Conservation (phyloP, 2,113 vertebrate species). For the Nothocercus julius region DNA sequence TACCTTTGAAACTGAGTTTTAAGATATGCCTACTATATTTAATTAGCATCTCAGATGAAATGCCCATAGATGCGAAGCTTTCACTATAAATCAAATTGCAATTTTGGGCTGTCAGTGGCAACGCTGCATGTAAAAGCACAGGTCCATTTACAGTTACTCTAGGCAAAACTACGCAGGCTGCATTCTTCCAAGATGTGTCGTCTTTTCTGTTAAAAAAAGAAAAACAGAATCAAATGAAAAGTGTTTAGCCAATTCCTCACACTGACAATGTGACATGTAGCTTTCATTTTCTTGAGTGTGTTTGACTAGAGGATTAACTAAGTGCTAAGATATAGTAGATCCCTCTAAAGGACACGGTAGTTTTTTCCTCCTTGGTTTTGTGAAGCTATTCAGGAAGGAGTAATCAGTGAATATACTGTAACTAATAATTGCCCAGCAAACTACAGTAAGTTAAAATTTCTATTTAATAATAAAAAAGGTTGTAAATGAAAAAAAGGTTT, state of each 20-base stretch:
- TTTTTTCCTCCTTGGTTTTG: not conserved
- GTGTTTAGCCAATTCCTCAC: conserved; percentile 36
- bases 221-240: conserved; percentile 10
- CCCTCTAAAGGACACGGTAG: conserved; percentile 33
- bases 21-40: not conserved
- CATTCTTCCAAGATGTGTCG: not conserved
- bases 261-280: conserved; percentile 9
- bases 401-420: not conserved
- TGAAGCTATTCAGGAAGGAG: conserved; percentile 30
- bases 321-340: conserved; percentile 55
- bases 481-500: not conserved
- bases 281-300: conserved; percentile 59
- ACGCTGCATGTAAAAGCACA: not conserved
- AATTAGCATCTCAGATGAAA: not conserved
- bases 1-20: not conserved
- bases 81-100: not conserved
- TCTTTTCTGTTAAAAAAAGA: not conserved
- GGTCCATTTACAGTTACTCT: not conserved
- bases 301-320: conserved; percentile 62
- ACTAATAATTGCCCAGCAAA: conserved; percentile 23
- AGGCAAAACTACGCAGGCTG: not conserved
- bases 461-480: conserved; percentile 18
- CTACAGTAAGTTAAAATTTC: not conserved
- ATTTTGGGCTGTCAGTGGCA: not conserved
- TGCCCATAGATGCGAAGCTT: not conserved